phyloP scores from a whole-genome alignment of 1,140 invertebrate species.

The Drosophila kurseongensis region DNA sequence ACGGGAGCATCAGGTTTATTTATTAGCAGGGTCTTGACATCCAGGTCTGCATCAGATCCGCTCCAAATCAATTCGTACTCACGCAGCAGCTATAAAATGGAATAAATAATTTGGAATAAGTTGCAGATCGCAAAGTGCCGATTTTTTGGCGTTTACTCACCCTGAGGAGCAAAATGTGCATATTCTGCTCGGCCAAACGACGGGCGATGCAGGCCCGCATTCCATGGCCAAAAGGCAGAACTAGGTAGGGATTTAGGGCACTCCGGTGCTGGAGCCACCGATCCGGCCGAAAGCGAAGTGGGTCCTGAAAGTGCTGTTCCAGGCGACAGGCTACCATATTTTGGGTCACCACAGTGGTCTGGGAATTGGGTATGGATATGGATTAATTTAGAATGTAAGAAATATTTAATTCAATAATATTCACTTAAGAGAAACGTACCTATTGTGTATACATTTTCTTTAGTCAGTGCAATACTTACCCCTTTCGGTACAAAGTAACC shows the following conservation, averaged over 20 bases:
- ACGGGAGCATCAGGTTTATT: constrained; percentile 92
- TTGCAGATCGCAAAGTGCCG: neutral
- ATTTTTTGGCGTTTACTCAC: constrained; percentile 85
- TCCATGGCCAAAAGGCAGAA: constrained; percentile 95
- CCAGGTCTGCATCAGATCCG: constrained; percentile 85
- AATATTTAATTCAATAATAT: neutral
- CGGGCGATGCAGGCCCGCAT: constrained; percentile 94
- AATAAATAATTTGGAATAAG: constrained; percentile 2
- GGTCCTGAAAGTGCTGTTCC: constrained; percentile 89
- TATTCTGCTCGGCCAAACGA: constrained; percentile 94
- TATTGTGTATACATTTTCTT: neutral
- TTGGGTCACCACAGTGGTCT: constrained; percentile 95
- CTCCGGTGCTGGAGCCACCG: constrained; percentile 87
- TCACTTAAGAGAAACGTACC: no score
- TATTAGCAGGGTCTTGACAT: constrained; percentile 89
- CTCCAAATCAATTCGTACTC: constrained; percentile 89
- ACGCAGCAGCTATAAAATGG: constrained; percentile 87
- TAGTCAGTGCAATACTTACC: constrained; percentile 86
- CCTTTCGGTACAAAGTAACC: constrained; percentile 94
- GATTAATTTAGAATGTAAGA: neutral
- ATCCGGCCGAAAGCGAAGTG: constrained; percentile 90
- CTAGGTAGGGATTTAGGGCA: constrained; percentile 90
- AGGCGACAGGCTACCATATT: constrained; percentile 92
- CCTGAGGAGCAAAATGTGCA: constrained; percentile 91
- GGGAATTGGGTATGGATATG: constrained; percentile 38